Evolutionary conservation across 2,888 invertebrate species (phyloP), one percentile per base, ranked within the genome.

Genomic region (Pyrochroa serraticornis): DNA sequence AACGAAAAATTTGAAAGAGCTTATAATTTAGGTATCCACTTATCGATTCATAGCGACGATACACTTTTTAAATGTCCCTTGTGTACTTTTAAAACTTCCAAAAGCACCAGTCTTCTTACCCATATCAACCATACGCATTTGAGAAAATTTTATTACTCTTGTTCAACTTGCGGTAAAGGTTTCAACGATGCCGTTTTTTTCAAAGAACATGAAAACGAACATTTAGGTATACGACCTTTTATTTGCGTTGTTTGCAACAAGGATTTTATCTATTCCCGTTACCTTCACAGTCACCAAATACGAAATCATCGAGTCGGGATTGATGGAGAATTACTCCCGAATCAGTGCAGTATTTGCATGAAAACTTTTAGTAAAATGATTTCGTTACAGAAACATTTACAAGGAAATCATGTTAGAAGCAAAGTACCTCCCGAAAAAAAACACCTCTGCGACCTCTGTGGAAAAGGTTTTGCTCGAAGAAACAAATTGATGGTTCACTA

Each of bases 401-500:
- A n/a, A n/a, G n/a, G n/a, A n/a, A n/a, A n/a, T n/a, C n/a, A n/a
- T n/a, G n/a, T n/a, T n/a, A n/a, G n/a, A n/a, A n/a, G n/a, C n/a
- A n/a, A n/a, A n/a, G n/a, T n/a, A n/a, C n/a, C n/a, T n/a, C n/a
- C n/a, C n/a, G n/a, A n/a, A 9, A 37, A 9, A 9, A 37, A n/a
- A 9, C 49, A 58, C 13, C 35, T 41, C 43, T 60, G 60, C 41
- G 30, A 67, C 3, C 58, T 65, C 44, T 72, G 73, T 39, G 71
- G 83, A 45, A 84, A 84, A 68, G 82, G 82, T 0, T 84, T 84
- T 75, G 83, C 82, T 34, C 84, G 83, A 75, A 84, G 83, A 67
- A 82, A 83, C 74, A 83, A 84, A 75, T 75, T 85, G 64, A 83
- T 82, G 30, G 73, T 84, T 42, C 85, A 85, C 77, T 83, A 83